Conservation (phyloP, 2,888 invertebrate species). For the Corbicula japonica region DNA sequence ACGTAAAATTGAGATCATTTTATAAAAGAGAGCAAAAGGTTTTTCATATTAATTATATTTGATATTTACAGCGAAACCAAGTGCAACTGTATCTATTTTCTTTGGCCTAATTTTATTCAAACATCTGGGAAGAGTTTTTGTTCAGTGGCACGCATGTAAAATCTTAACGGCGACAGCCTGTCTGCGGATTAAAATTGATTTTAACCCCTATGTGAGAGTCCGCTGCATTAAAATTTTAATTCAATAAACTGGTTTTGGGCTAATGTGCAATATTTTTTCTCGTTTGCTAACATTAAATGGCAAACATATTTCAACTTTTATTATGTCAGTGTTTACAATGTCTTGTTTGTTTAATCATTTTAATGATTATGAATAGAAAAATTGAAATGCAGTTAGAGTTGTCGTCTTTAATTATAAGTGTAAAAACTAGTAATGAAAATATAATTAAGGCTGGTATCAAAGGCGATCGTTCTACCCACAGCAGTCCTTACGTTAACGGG, state of each 20-base stretch:
- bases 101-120: too few species aligned
- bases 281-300: conserved; percentile 3
- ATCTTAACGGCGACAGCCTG: conserved; percentile 63
- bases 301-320: neutral
- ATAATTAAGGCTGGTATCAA: too few species aligned
- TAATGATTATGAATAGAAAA: too few species aligned
- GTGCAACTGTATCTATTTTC: too few species aligned
- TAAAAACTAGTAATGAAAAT: too few species aligned
- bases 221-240: conserved; percentile 49
- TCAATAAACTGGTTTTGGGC: conserved; percentile 19
- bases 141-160: conserved; percentile 53
- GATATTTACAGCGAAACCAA: conserved; percentile 10
- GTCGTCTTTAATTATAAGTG: too few species aligned
- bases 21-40: conserved; percentile 5
- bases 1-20: too few species aligned
- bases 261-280: conserved; percentile 37
- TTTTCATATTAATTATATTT: conserved; percentile 22
- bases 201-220: conserved; percentile 47
- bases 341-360: too few species aligned
- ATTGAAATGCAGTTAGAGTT: too few species aligned
- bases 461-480: too few species aligned
- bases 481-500: too few species aligned
- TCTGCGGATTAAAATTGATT: conserved; percentile 71
- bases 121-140: conserved; percentile 51
- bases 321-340: too few species aligned